Percentiles rank a stretch among this genome's conserved stretches.
phyloP scores from a whole-genome alignment of 1,140 invertebrate genomes.

The Babylonia areolata region DNA sequence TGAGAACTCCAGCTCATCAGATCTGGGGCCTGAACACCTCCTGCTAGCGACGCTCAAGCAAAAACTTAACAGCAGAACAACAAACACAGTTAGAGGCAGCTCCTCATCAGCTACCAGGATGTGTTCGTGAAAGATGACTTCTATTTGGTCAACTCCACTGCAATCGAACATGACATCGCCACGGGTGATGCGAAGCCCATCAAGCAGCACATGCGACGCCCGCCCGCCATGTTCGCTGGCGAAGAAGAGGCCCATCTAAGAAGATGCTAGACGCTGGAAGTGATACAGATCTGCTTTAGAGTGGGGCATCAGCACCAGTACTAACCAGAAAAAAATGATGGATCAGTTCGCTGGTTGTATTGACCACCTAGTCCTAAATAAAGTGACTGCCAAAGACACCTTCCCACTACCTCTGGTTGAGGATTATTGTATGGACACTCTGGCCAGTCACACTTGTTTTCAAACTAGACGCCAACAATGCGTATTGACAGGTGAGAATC shows the following conservation, averaged over 20 bases:
- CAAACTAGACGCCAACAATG: slow-evolving; percentile 38
- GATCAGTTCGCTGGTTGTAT: slow-evolving; percentile 74
- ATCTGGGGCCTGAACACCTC: too few relatives aligned
- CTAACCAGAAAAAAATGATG: slow-evolving; percentile 78
- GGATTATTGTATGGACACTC: slow-evolving; percentile 56
- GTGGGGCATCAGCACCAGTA: slow-evolving; percentile 51
- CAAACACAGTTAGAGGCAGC: neutral
- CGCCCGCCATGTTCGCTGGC: slow-evolving; percentile 37
- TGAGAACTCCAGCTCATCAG: neutral
- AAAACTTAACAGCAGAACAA: neutral
- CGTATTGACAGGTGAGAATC: slow-evolving; percentile 45
- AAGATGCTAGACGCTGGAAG: slow-evolving; percentile 42
- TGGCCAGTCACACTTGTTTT: slow-evolving; percentile 35
- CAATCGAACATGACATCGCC: slow-evolving; percentile 44
- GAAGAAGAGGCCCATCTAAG: slow-evolving; percentile 39
- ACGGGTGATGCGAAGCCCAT: slow-evolving; percentile 40
- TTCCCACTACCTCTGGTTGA: slow-evolving; percentile 78
- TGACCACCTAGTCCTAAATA: slow-evolving; percentile 77
- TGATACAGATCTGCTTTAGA: slow-evolving; percentile 44
- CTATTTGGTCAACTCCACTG: slow-evolving; percentile 43
- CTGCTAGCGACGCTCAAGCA: neutral
- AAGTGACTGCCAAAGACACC: slow-evolving; percentile 72
- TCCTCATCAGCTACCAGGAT: slow-evolving; percentile 41
- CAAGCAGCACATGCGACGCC: slow-evolving; percentile 33
- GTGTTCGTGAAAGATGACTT: slow-evolving; percentile 50